Percentiles rank a stretch among this genome's conserved stretches.
These are phyloP conservation scores for Thelohanellus kitauei DNA, from an alignment of 30 jellyfish, hydroid and myxozoan species.

Conservation along the genomic window DNA sequence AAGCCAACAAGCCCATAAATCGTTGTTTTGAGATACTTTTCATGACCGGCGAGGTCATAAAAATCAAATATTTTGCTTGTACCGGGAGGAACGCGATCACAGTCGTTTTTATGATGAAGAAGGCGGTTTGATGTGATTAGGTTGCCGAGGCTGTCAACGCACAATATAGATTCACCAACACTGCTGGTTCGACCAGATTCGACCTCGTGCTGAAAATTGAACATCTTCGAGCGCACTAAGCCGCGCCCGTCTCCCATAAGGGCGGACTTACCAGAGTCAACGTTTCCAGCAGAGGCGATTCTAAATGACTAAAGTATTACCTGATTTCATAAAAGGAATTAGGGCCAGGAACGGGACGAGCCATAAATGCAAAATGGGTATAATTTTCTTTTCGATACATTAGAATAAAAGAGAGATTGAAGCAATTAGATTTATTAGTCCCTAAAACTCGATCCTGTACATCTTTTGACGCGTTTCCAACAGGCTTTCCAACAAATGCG, in stretches of 20 bases:
- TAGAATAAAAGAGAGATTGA: no score
- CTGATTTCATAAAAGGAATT: no score
- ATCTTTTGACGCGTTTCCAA: no score
- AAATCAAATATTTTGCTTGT: neutral
- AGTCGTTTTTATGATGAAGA: no score
- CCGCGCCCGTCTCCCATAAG: slow-evolving; percentile 89
- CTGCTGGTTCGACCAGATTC: slow-evolving; percentile 90
- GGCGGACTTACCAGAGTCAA: slow-evolving; percentile 82
- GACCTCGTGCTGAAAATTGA: slow-evolving; percentile 53
- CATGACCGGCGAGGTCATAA: slow-evolving; percentile 90
- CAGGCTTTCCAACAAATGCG: no score
- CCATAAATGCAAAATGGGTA: no score
- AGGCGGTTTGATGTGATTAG: slow-evolving; percentile 12
- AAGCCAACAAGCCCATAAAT: slow-evolving; percentile 89
- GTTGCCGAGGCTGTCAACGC: slow-evolving; percentile 52
- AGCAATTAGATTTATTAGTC: no score
- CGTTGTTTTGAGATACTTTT: slow-evolving; percentile 58
- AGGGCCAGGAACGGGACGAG: no score
- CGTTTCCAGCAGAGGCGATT: slow-evolving; percentile 87
- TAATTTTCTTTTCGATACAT: no score
- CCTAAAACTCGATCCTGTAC: no score
- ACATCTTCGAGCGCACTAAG: slow-evolving; percentile 36
- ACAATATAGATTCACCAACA: slow-evolving; percentile 59
- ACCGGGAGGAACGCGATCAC: no score
- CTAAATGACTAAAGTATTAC: slow-evolving; percentile 4